Conservation (phyloP, 1,140 invertebrate genomes). For the Aphelenchoides avenae region DNA sequence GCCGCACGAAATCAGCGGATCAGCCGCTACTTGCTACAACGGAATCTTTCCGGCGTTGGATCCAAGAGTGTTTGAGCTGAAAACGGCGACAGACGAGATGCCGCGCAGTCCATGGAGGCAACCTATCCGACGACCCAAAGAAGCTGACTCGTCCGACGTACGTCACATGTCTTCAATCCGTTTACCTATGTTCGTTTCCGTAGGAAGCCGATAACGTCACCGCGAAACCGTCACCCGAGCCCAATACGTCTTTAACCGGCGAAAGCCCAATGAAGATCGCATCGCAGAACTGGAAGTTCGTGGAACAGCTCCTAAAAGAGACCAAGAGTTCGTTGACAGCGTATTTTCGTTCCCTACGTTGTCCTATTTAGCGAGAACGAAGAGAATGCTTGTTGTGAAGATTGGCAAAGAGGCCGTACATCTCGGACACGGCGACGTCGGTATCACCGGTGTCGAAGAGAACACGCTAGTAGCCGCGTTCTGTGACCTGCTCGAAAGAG, state of each 20-base stretch:
- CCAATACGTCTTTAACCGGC: too few species aligned
- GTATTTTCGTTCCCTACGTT: conserved; percentile 3
- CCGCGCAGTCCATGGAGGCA: conserved; percentile 49
- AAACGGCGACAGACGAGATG: conserved; percentile 12
- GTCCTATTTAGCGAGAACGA: conserved; percentile 66
- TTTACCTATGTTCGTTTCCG: too few species aligned
- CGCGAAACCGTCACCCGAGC: too few species aligned
- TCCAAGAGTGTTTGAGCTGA: conserved; percentile 23
- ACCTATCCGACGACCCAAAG: too few species aligned
- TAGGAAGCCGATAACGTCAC: too few species aligned
- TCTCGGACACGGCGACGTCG: conserved; percentile 69
- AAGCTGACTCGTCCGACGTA: too few species aligned
- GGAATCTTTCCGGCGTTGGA: conserved; percentile 32
- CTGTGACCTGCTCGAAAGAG: conserved; percentile 91
- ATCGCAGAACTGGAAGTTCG: conserved; percentile 98
- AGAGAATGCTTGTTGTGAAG: conserved; percentile 94
- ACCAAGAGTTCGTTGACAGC: conserved; percentile 69
- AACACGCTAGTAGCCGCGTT: conserved; percentile 93
- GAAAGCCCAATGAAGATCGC: conserved; percentile 64
- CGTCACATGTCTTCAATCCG: too few species aligned
- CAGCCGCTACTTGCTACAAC: conserved; percentile 2
- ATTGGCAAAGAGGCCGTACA: conserved; percentile 90
- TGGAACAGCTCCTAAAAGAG: conserved; percentile 80
- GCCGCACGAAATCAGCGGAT: conserved; percentile 27
- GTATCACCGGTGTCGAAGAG: conserved; percentile 75